A percentile compares a stretch with the other conserved stretches of the same genome.
These are phyloP conservation scores for Trypoxylus dichotomus DNA, from an alignment of 1,140 invertebrate genomes.

Conservation along the genomic window DNA sequence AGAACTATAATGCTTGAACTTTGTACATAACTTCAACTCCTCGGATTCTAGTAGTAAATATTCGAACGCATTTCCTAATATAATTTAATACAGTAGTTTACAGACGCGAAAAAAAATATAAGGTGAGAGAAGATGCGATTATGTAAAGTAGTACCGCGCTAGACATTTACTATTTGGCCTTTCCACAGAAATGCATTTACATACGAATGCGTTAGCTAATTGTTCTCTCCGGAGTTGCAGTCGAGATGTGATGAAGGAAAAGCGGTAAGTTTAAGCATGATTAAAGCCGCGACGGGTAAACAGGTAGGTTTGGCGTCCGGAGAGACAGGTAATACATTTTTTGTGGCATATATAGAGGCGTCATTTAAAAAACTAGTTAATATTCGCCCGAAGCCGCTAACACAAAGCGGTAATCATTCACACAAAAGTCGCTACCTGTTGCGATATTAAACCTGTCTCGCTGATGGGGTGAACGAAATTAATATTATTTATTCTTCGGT, in stretches of 20 bases:
- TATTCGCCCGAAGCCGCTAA: constrained; percentile 29
- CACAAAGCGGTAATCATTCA: constrained; percentile 32
- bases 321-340: constrained; percentile 31
- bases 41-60: too few species aligned
- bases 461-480: constrained; percentile 20
- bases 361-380: constrained; percentile 33
- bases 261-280: constrained; percentile 11
- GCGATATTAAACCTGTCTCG: constrained; percentile 31
- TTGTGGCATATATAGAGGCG: constrained; percentile 19
- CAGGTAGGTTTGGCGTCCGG: constrained; percentile 12
- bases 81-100: too few species aligned
- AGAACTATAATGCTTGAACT: too few species aligned
- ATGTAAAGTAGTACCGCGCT: not conserved
- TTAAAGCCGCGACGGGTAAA: constrained; percentile 13
- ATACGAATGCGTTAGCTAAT: not conserved
- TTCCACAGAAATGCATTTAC: not conserved
- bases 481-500: constrained; percentile 27
- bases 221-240: not conserved
- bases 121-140: not conserved
- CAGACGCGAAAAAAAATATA: too few species aligned
- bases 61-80: too few species aligned
- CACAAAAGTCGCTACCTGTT: constrained; percentile 32
- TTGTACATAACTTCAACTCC: too few species aligned
- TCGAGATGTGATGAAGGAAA: not conserved
- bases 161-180: not conserved